Percentiles rank a stretch among this genome's conserved stretches.
Evolutionary conservation across 2,113 vertebrate genomes (phyloP).

Genomic region (Tupaia chinensis): DNA sequence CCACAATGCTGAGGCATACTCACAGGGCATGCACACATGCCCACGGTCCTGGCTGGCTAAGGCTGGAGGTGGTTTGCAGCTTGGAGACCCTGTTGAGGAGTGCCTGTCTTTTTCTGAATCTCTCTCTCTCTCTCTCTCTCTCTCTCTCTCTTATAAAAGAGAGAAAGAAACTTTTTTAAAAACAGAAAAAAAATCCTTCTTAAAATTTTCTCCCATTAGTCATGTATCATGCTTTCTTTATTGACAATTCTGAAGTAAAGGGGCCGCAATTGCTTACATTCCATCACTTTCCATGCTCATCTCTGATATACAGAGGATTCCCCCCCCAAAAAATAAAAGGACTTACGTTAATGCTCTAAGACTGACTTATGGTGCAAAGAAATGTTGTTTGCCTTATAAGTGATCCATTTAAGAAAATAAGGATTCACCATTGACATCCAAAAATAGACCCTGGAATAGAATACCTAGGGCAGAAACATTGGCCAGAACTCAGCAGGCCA

Average conservation of each 20-base stretch:
- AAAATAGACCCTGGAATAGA: background rate
- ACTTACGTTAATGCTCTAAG: background rate
- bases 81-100: no score
- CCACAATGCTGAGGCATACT: no score
- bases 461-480: background rate
- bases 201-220: constrained; percentile 2
- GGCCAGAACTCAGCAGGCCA: background rate
- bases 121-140: no score
- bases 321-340: constrained; percentile 1
- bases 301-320: background rate
- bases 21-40: no score
- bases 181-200: background rate
- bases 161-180: background rate
- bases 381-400: background rate
- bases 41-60: no score
- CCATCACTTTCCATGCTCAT: background rate
- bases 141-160: no score
- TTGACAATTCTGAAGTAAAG: background rate
- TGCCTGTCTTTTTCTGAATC: no score
- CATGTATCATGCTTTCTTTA: background rate
- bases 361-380: background rate
- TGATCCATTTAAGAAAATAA: background rate
- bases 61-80: no score
- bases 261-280: background rate
- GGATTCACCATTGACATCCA: background rate